Evolutionary conservation across 2,888 invertebrate species (phyloP).

Genomic region (Leucophenga montana): DNA sequence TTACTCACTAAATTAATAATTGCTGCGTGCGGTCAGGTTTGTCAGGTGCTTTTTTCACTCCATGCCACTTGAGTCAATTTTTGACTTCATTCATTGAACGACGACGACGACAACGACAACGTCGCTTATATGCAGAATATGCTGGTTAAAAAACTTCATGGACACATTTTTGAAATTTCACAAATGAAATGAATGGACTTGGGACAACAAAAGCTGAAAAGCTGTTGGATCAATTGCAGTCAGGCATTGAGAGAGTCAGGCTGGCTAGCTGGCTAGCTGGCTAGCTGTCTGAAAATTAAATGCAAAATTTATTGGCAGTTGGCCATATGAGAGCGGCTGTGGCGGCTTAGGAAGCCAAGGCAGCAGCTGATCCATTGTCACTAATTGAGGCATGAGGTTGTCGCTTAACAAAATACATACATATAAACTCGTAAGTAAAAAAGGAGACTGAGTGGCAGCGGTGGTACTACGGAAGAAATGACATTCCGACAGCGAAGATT

Average conservation of each 20-base stretch:
- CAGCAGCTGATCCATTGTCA: constrained; percentile 41
- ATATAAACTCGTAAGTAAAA: not conserved
- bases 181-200: constrained; percentile 30
- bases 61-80: not conserved
- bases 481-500: constrained; percentile 5
- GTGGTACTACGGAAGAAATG: not conserved
- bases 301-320: constrained; percentile 42
- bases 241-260: too few relatives aligned
- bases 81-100: too few relatives aligned
- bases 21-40: constrained; percentile 50
- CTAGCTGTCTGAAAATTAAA: constrained; percentile 41
- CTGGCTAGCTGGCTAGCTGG: not conserved
- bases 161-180: constrained; percentile 42
- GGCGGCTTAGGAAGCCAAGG: not conserved
- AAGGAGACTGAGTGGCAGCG: not conserved
- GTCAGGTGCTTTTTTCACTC: constrained; percentile 52
- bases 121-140: constrained; percentile 24
- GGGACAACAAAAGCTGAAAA: constrained; percentile 4
- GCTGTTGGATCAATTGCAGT: too few relatives aligned
- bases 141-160: constrained; percentile 24
- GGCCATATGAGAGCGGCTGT: constrained; percentile 13
- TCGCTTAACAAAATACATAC: constrained; percentile 12
- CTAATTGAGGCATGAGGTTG: constrained; percentile 29
- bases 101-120: not conserved
- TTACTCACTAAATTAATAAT: constrained; percentile 53